Percentiles rank a stretch among this genome's conserved stretches.
These are phyloP conservation scores for Xestia sexstrigata DNA, from an alignment of 2,888 invertebrate genomes.

Conservation along the genomic window DNA sequence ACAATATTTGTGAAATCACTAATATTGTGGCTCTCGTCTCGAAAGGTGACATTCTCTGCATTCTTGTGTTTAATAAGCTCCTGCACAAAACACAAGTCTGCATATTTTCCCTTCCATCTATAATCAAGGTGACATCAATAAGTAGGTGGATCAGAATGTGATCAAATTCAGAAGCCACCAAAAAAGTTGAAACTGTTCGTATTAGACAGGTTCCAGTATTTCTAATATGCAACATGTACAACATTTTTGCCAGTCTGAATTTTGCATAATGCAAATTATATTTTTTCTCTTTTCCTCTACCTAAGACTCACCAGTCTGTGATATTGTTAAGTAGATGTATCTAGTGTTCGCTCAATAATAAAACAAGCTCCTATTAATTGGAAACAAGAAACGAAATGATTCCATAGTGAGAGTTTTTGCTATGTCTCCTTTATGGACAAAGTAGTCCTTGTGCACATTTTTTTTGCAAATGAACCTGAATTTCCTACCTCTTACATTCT, in stretches of 20 bases:
- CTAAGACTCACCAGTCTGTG: slow-evolving; percentile 16
- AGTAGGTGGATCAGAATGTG: not conserved
- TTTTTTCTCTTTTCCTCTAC: slow-evolving; percentile 28
- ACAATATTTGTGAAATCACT: slow-evolving; percentile 3
- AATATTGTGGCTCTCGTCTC: slow-evolving; percentile 16
- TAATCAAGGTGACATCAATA: slow-evolving; percentile 3
- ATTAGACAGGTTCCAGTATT: not conserved
- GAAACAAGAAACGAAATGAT: slow-evolving; percentile 43
- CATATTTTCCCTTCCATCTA: slow-evolving; percentile 14
- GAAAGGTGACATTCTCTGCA: slow-evolving; percentile 15
- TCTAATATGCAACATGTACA: slow-evolving; percentile 9
- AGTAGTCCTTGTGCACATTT: slow-evolving; percentile 30
- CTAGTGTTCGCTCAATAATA: slow-evolving; percentile 25
- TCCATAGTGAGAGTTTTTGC: slow-evolving; percentile 43
- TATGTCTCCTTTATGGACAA: slow-evolving; percentile 7
- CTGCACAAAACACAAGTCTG: slow-evolving; percentile 8
- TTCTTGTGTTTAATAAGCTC: slow-evolving; percentile 10
- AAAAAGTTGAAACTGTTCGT: too few species aligned
- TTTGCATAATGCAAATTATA: slow-evolving; percentile 20
- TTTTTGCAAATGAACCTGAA: slow-evolving; percentile 18
- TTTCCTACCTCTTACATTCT: slow-evolving; percentile 13
- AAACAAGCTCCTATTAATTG: slow-evolving; percentile 38
- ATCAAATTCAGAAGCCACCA: not conserved
- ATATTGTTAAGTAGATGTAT: slow-evolving; percentile 39
- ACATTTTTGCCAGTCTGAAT: slow-evolving; percentile 6